Evolutionary conservation across 2,113 vertebrate species (phyloP).

Genomic region (Eonycteris spelaea): DNA sequence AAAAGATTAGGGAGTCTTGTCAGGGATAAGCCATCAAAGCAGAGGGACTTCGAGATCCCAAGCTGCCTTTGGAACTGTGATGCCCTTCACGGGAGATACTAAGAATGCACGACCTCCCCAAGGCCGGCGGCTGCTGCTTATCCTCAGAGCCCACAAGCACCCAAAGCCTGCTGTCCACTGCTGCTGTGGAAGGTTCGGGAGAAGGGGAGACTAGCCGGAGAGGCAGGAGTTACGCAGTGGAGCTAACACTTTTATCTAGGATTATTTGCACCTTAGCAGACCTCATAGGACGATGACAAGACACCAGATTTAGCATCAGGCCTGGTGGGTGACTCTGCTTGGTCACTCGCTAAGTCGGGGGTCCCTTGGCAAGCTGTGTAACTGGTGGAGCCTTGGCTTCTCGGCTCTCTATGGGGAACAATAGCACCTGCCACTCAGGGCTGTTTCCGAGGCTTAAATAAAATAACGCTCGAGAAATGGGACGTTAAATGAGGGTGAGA

Average conservation of each 20-base stretch:
- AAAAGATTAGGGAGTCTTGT: background rate
- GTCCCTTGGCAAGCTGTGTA: too few species aligned
- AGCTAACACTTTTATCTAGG: background rate
- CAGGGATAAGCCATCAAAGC: background rate
- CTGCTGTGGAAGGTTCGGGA: background rate
- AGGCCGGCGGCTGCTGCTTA: rapidly evolving
- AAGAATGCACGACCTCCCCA: too few species aligned
- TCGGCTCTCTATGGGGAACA: background rate
- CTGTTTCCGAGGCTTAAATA: background rate
- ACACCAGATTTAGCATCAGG: background rate
- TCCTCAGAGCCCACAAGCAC: background rate
- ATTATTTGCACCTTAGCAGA: rapidly evolving
- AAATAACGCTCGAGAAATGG: too few species aligned
- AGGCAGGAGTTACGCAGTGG: background rate
- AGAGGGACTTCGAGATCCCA: background rate
- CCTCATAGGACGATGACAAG: background rate
- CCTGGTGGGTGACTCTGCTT: background rate
- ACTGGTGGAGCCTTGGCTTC: background rate
- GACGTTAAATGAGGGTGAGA: background rate
- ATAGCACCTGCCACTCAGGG: background rate
- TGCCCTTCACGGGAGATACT: background rate
- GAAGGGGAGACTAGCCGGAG: background rate
- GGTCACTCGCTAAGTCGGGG: background rate
- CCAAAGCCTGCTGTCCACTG: rapidly evolving
- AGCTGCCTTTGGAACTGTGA: background rate